Conservation (phyloP, 2,797 vertebrate species). For the Paratrypauchen microcephalus region DNA sequence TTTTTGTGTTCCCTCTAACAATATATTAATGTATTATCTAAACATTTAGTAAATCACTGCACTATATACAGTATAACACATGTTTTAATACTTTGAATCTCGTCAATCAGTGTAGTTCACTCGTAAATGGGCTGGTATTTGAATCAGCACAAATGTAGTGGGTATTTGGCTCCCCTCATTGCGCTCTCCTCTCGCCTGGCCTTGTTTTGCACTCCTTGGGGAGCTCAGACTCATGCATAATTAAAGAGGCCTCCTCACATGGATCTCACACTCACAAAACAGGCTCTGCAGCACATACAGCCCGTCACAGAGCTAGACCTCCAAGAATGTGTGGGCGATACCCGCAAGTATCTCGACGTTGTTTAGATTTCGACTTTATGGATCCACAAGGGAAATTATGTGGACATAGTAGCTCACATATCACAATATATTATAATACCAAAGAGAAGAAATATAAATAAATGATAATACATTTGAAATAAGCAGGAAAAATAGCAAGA, state of each 20-base stretch:
- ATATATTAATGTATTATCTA: neutral
- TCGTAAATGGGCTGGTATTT: slow-evolving; percentile 61
- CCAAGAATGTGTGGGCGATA: neutral
- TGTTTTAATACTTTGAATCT: slow-evolving; percentile 32
- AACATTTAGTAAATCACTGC: neutral
- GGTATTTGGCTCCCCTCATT: slow-evolving; percentile 43
- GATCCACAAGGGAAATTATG: too few relatives aligned
- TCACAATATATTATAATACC: too few relatives aligned
- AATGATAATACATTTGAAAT: too few relatives aligned
- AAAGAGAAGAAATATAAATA: too few relatives aligned
- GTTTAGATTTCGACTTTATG: too few relatives aligned
- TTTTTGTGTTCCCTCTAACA: too few relatives aligned
- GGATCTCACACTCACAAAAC: slow-evolving; percentile 61
- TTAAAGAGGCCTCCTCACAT: slow-evolving; percentile 74
- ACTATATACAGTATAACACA: slow-evolving; percentile 16
- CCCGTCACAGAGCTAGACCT: slow-evolving; percentile 46
- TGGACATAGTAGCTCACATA: too few relatives aligned
- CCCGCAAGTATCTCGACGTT: neutral
- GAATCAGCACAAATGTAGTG: slow-evolving; percentile 63
- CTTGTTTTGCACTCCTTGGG: slow-evolving; percentile 73
- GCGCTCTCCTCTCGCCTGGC: slow-evolving; percentile 61
- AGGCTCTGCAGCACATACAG: slow-evolving; percentile 66
- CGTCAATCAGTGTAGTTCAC: slow-evolving; percentile 42
- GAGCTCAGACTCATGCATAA: slow-evolving; percentile 81
- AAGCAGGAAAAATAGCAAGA: too few relatives aligned